A percentile compares a stretch with the other conserved stretches of the same genome.
Evolutionary conservation across 2,113 vertebrate species (phyloP).

Genomic region (Heterotis niloticus): DNA sequence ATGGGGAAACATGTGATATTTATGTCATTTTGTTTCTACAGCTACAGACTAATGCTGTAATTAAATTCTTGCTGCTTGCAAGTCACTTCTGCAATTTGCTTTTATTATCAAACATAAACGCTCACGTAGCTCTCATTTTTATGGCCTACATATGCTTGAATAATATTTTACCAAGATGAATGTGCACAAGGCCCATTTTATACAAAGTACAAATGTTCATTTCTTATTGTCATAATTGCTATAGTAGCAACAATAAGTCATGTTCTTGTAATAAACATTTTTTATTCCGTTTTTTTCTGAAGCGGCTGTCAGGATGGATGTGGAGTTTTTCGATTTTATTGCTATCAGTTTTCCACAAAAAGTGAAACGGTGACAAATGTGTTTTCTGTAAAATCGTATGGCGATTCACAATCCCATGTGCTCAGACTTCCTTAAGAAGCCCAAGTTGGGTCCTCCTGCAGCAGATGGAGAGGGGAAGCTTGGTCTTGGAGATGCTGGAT

Average conservation of each 20-base stretch:
- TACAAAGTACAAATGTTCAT: not conserved
- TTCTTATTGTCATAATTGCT: constrained; percentile 1
- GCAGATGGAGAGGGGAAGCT: not conserved
- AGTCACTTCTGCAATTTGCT: constrained; percentile 10
- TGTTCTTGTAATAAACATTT: constrained; percentile 17
- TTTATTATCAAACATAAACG: constrained; percentile 16
- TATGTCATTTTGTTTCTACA: constrained; percentile 8
- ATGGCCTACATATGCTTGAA: constrained; percentile 4
- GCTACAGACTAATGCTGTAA: constrained; percentile 5
- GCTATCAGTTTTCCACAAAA: constrained; percentile 11
- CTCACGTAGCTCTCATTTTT: not conserved
- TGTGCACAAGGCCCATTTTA: not conserved
- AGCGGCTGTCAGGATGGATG: not conserved
- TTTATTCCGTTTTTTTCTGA: constrained; percentile 11
- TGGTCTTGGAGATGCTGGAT: constrained; percentile 9
- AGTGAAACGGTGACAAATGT: not conserved
- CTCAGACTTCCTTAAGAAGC: not conserved
- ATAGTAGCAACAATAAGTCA: not conserved
- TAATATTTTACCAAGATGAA: not conserved
- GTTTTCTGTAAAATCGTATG: not conserved
- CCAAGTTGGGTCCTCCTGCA: not conserved
- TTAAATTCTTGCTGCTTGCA: not conserved
- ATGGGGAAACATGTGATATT: not conserved
- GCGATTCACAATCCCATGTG: not conserved
- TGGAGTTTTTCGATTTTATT: constrained; percentile 15